phyloP scores from a whole-genome alignment of 2,888 invertebrate genomes.

The Eupithecia dodoneata region DNA sequence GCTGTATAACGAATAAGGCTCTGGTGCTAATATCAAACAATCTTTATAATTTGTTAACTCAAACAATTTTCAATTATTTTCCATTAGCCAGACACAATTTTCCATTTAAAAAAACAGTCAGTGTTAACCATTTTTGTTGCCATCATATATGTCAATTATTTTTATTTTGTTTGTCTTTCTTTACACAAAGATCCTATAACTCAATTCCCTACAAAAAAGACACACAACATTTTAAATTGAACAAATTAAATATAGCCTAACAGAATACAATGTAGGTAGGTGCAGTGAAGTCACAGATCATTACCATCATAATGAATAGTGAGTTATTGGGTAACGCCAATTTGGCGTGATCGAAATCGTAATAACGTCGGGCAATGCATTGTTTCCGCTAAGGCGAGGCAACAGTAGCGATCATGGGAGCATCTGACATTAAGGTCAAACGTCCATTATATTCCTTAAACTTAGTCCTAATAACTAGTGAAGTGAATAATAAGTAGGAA shows the following conservation, averaged over 20 bases:
- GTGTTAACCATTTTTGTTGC: too few relatives aligned
- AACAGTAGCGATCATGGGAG: neutral
- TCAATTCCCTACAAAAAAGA: neutral
- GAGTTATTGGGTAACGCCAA: slow-evolving; percentile 19
- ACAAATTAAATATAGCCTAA: neutral
- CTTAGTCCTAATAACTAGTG: neutral
- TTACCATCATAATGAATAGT: slow-evolving; percentile 17
- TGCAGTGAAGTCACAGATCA: slow-evolving; percentile 16
- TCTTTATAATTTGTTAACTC: too few relatives aligned
- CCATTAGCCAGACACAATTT: too few relatives aligned
- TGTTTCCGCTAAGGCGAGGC: slow-evolving; percentile 16
- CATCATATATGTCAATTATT: too few relatives aligned
- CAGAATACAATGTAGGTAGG: neutral
- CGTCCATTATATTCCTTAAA: neutral
- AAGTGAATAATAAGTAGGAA: neutral
- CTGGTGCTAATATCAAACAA: too few relatives aligned
- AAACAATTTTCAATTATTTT: too few relatives aligned
- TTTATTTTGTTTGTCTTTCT: too few relatives aligned
- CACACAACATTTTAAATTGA: neutral
- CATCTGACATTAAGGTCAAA: slow-evolving; percentile 1
- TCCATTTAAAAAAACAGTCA: too few relatives aligned
- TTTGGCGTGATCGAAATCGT: slow-evolving; percentile 15
- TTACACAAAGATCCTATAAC: too few relatives aligned
- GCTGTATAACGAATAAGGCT: too few relatives aligned
- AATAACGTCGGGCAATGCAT: slow-evolving; percentile 6